Base-by-base conservation (phyloP, 1,140 invertebrate genomes). In the Penaeus indicus region DNA sequence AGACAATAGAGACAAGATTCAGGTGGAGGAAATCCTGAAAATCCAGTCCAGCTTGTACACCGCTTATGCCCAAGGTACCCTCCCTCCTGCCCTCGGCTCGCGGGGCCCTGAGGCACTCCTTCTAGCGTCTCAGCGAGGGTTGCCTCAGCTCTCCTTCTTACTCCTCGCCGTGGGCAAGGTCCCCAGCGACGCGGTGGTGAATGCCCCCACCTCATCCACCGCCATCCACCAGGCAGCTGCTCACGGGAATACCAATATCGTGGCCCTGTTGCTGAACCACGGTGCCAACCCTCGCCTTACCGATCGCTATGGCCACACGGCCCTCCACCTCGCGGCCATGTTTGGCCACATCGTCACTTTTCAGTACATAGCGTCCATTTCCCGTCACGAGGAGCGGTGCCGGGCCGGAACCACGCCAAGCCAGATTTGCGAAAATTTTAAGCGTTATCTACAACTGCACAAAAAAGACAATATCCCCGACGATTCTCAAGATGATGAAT, bases 141-240 rank as follows among this genome's bases (percentile, higher is more conserved):
- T 84, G 4, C 5, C 25, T 4, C 83, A 84, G 67, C 83, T 84
- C 1, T 54, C 42, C 1, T 75, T 67, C 67, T n/a, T 84, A 4
- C 83, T 84, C 42, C 62, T 84, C 3, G 3, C 22, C 22, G n/a
- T 72, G 38, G 83, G 38, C 0, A 19, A 32, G 3, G 22, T 84
- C 13, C 25, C 83, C 19, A 22, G 47, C 22, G 64, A 84, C 21
- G 42, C 21, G 4, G 38, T 72, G 62, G 18, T 84, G 25, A 67
- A 72, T 60, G 22, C 8, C 4, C 18, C 25, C 3, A 47, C 38
- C 8, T 18, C 18, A 38, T 67, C 83, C 42, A 75, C 83, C 16
- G 64, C 83, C 42, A 38, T 84, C 38, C 83, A 84, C 83, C 22
- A 84, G 38, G 83, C 83, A 1, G 83, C 64, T 19, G 42, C 83